These are phyloP conservation scores for Scaptomyza hsui DNA, from an alignment of 1,140 invertebrate species.

Conservation along the genomic window DNA sequence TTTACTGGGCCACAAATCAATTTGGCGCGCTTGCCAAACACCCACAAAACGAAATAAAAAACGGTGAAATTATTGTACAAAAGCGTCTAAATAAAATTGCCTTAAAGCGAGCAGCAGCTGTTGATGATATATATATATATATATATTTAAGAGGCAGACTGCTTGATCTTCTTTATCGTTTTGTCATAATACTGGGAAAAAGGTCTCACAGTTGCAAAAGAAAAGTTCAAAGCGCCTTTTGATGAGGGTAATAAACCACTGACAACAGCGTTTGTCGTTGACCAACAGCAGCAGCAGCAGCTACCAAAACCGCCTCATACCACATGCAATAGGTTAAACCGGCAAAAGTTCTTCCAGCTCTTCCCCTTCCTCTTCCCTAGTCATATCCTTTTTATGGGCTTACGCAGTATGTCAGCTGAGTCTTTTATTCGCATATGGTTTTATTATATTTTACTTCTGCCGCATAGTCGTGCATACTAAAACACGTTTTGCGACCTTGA, in stretches of 20 bases:
- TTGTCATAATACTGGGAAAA: constrained; percentile 44
- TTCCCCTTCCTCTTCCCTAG: neutral
- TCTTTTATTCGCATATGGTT: constrained; percentile 45
- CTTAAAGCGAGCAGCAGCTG: neutral
- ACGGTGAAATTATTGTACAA: constrained; percentile 5
- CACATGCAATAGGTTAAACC: constrained; percentile 24
- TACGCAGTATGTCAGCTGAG: constrained; percentile 46
- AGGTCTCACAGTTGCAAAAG: constrained; percentile 54
- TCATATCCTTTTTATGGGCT: constrained; percentile 42
- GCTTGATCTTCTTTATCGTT: constrained; percentile 14
- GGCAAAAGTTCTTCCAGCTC: neutral
- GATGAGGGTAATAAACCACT: constrained; percentile 64
- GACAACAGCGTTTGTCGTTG: constrained; percentile 41
- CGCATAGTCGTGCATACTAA: constrained; percentile 25
- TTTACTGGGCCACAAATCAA: constrained; percentile 68
- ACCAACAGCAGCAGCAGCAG: neutral
- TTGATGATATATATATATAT: constrained; percentile 25
- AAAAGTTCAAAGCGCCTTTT: constrained; percentile 46
- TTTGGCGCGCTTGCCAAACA: constrained; percentile 47
- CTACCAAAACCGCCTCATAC: constrained; percentile 4
- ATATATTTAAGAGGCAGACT: constrained; percentile 10
- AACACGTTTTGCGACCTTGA: constrained; percentile 27
- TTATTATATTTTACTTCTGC: constrained; percentile 11
- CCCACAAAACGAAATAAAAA: constrained; percentile 40
- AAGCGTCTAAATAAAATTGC: neutral